Base-by-base conservation (phyloP, 2,113 vertebrate genomes). In the Pampusana beccarii region DNA sequence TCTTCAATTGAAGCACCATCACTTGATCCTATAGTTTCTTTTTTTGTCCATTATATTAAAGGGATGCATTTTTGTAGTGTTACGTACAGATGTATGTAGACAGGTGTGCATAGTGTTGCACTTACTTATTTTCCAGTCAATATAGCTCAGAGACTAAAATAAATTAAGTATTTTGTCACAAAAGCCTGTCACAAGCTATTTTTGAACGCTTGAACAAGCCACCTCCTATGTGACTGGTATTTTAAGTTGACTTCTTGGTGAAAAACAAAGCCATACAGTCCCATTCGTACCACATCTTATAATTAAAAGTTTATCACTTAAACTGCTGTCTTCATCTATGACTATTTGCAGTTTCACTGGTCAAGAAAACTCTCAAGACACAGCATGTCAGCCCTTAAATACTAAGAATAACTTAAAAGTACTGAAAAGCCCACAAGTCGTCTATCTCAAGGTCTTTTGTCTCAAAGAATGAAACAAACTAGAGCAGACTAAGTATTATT, bases 81-180 rank as follows among this genome's bases (percentile, higher is more conserved):
- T 18, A 60, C 4, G 5, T 61, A 72, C 0, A 65, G 11, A n/a
- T 44, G 6, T 16, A 42, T 5, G 1, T 3, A 18, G 38, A 50
- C 10, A 71, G 10, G 10, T n/a, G 20, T 58, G 53, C 23, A 51
- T 1, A 29, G 17, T 24, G 12, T 5, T 66, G 51, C 28, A 36
- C 9, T 8, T 77, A 6, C 1, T 36, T 67, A 26, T 50, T 57
- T 53, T 31, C 26, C 7, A 82, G 48, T 46, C 6, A 48, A 2
- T n/a, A 31, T 5, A 3, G 16, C 13, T 61, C 21, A 56, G 20
- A 14, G 11, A 70, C 34, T 28, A 5, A 20, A 74, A 85, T 42
- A n/a, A 14, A 2, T 2, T 4, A 28, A 16, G 2, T 2, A 23
- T 29, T 24, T 19, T 85, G 25, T 25, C 33, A 54, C 3, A 4